Percentiles rank a stretch among this genome's conserved stretches.
phyloP scores from a whole-genome alignment of 1,140 invertebrate genomes.

The Pogonomyrmex californicus region DNA sequence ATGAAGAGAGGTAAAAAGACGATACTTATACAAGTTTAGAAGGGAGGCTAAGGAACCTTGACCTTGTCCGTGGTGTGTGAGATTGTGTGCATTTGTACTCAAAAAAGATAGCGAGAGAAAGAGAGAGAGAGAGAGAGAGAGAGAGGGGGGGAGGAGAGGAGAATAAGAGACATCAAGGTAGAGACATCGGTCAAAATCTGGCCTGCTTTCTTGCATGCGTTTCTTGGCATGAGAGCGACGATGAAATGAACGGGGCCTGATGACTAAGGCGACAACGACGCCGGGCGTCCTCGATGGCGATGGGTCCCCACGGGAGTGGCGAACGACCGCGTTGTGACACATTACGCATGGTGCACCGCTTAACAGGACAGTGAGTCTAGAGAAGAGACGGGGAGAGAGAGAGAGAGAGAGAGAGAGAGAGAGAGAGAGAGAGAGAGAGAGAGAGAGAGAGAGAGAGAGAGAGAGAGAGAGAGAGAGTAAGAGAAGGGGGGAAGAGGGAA shows the following conservation, averaged over 20 bases:
- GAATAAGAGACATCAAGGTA: neutral
- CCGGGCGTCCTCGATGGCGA: conserved; percentile 46
- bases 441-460: neutral
- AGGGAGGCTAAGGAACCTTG: conserved; percentile 81
- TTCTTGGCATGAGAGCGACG: neutral
- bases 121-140: conserved; percentile 48
- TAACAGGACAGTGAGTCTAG: conserved; percentile 6
- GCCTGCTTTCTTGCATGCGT: conserved; percentile 63
- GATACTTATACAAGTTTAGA: conserved; percentile 61
- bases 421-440: neutral
- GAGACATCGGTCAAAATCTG: conserved; percentile 76
- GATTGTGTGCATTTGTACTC: conserved; percentile 47
- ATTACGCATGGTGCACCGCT: conserved; percentile 20
- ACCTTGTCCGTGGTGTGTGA: conserved; percentile 78
- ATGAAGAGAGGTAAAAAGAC: conserved; percentile 36
- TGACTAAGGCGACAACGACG: conserved; percentile 27
- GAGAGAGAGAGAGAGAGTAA: neutral
- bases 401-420: neutral
- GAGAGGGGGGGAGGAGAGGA: conserved; percentile 55
- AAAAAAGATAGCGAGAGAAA: neutral
- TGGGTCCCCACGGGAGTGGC: neutral
- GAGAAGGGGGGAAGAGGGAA: neutral
- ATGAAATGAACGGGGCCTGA: conserved; percentile 12
- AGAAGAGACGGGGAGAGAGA: neutral
- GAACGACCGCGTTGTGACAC: conserved; percentile 16